Base-by-base conservation (phyloP, 2,888 invertebrate genomes). In the Heliconius hortense region DNA sequence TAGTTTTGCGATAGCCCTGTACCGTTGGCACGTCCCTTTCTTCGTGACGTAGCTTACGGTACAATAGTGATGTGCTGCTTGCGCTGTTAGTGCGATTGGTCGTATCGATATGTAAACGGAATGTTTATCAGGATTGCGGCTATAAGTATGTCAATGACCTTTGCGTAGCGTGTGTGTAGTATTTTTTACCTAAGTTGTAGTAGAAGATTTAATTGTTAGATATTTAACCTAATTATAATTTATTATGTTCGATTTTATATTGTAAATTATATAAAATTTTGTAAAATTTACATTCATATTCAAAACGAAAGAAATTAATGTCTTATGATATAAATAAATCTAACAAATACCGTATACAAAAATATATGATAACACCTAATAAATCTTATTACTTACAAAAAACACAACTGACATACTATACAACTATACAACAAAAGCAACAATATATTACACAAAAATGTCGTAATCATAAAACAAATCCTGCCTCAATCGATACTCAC, bases 11-110 rank as follows among this genome's bases (percentile, higher is more conserved):
- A 83, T 79, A 84, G 89, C 89, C 89, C 89, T 86, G 84, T 89
- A 90, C 87, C 89, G 90, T 89, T 89, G 86, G 82, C 81, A 82
- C 88, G 85, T 93, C 93, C 93, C 93, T 93, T 93, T 93, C 93
- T 89, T 90, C 90, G 90, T 93, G 93, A 93, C 93, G 93, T 92
- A 87, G 90, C 84, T 85, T 89, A 93, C 93, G 93, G 93, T 93
- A 92, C 88, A 85, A 81, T 86, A 91, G 90, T 88, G 93, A 82
- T 84, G 91, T 73, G 75, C 79, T 71, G 39, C 39, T 71, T 26
- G 63, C 21, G 56, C 13, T 35, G 7, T 56, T 56, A n/a, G 56
- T 56, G 21, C 8, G 8, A 56, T 56, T 21, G 56, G 11, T 28
- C 63, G 67, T 76, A 59, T 78, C 80, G 76, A 75, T 66, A 62